Conservation (phyloP, 2,888 invertebrate species). For the Acronicta leporina region DNA sequence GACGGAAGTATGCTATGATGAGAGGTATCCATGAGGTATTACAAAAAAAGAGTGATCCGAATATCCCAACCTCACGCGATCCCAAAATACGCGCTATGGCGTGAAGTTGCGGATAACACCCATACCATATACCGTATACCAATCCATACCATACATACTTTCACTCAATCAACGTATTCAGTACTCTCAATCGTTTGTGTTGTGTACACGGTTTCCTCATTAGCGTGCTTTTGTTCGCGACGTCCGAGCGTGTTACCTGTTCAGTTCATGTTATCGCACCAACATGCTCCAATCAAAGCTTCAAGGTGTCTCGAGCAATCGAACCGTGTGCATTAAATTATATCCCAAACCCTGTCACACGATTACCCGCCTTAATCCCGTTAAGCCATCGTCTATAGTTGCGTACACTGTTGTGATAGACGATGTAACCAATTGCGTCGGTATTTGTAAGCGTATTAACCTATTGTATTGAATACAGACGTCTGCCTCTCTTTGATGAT, state of each 20-base stretch:
- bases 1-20: too few species aligned
- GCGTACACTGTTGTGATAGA: conserved; percentile 35
- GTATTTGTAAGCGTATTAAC: conserved; percentile 61
- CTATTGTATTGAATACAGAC: conserved; percentile 58
- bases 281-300: conserved; percentile 76
- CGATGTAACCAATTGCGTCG: conserved; percentile 54
- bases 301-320: conserved; percentile 64
- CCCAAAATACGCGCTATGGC: too few species aligned
- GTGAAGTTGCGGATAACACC: too few species aligned
- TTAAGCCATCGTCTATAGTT: conserved; percentile 29
- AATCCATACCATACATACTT: conserved; percentile 75
- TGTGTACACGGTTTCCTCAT: conserved; percentile 84
- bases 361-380: conserved; percentile 47
- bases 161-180: conserved; percentile 77
- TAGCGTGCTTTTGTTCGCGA: conserved; percentile 81
- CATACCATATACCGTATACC: too few species aligned
- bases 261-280: conserved; percentile 56
- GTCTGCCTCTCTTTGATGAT: conserved; percentile 54
- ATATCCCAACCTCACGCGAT: too few species aligned
- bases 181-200: conserved; percentile 65
- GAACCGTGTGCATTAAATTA: conserved; percentile 51
- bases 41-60: too few species aligned
- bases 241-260: conserved; percentile 60
- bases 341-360: conserved; percentile 23
- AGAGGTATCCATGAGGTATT: too few species aligned